Conservation (phyloP, 2,888 invertebrate species). For the Melikaiella ostensackeni region DNA sequence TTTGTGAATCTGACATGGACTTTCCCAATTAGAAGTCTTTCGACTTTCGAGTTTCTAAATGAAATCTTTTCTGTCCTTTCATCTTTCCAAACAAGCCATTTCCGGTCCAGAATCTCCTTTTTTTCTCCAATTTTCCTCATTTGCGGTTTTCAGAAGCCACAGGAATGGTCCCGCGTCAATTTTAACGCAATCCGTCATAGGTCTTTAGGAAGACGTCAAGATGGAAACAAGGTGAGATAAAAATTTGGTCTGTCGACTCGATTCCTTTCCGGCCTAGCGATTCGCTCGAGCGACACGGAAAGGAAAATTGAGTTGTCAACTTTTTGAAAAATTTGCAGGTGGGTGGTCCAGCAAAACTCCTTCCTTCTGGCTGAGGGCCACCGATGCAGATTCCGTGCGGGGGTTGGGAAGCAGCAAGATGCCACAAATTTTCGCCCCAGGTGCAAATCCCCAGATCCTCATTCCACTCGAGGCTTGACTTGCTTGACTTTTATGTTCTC, state of each 20-base stretch:
- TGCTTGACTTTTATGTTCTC: not conserved
- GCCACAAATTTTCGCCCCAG: constrained; percentile 36
- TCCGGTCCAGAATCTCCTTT: not conserved
- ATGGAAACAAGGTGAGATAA: constrained; percentile 4
- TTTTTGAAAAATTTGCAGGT: constrained; percentile 25
- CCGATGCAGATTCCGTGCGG: not conserved
- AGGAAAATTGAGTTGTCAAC: constrained; percentile 26
- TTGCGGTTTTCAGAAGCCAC: not conserved
- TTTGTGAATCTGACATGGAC: too few species aligned
- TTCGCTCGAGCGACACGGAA: not conserved
- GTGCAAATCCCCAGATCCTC: constrained; percentile 26
- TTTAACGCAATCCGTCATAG: constrained; percentile 5
- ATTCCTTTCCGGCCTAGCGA: not conserved
- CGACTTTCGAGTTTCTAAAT: too few species aligned
- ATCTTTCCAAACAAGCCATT: not conserved
- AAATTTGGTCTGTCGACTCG: not conserved
- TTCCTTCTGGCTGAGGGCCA: constrained; percentile 1
- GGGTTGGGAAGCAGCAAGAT: not conserved
- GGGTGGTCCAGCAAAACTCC: constrained; percentile 32
- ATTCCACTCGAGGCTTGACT: not conserved
- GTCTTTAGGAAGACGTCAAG: not conserved
- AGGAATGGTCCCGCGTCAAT: not conserved
- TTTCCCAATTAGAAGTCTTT: too few species aligned
- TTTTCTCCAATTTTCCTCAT: not conserved
- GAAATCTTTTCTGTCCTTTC: not conserved